Evolutionary conservation across 2,797 vertebrate species (phyloP).

Genomic region (Neoniphon sammara): DNA sequence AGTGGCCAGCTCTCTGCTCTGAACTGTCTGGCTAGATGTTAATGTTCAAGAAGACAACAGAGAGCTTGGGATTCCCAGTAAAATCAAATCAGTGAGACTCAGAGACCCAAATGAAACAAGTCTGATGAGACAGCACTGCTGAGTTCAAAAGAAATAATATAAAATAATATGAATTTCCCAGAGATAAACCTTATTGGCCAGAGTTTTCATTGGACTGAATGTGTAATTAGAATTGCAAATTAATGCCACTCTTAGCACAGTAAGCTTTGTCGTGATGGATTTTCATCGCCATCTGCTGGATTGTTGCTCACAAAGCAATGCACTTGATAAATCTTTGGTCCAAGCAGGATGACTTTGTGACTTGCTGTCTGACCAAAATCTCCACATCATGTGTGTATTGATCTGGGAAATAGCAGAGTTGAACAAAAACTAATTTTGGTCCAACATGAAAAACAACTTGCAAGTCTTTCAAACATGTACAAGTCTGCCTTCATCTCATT

Average conservation of each 20-base stretch:
- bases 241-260: not conserved
- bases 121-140: not conserved
- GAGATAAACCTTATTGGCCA: not conserved
- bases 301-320: not conserved
- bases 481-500: not conserved
- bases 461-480: too few relatives aligned
- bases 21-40: too few relatives aligned
- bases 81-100: not conserved
- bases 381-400: too few relatives aligned
- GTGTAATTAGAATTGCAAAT: conserved; percentile 3
- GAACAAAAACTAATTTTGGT: too few relatives aligned
- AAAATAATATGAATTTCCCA: not conserved
- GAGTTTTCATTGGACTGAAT: not conserved
- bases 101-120: not conserved
- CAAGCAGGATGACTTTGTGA: too few relatives aligned
- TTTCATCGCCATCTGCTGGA: conserved; percentile 77
- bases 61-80: not conserved
- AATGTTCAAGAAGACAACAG: not conserved
- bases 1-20: not conserved
- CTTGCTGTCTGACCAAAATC: too few relatives aligned
- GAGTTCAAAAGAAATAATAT: not conserved
- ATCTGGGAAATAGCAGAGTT: too few relatives aligned
- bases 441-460: not conserved
- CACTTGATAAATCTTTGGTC: too few relatives aligned
- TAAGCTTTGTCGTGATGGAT: conserved; percentile 23